phyloP scores from a whole-genome alignment of 2,888 invertebrate species.

The Lochmaea capreae region DNA sequence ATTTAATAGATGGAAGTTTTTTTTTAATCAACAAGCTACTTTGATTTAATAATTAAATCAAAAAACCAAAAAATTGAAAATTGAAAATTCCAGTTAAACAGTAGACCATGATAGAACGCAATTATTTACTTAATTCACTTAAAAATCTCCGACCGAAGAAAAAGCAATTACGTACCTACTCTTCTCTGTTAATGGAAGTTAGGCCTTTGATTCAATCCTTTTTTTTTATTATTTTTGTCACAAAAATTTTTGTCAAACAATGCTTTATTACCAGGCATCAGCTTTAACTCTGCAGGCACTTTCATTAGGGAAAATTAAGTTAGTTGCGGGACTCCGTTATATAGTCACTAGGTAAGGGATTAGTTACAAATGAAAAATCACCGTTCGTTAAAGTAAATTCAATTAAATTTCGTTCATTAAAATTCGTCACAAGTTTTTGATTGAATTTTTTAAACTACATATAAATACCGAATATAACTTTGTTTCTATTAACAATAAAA shows the following conservation, averaged over 20 bases:
- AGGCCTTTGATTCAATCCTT: slow-evolving; percentile 31
- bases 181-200: slow-evolving; percentile 23
- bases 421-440: neutral
- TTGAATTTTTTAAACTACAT: neutral
- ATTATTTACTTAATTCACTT: slow-evolving; percentile 42
- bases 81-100: slow-evolving; percentile 38
- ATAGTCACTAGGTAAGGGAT: slow-evolving; percentile 7
- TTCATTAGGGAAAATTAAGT: slow-evolving; percentile 33
- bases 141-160: slow-evolving; percentile 39
- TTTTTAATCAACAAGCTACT: neutral
- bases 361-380: slow-evolving; percentile 31
- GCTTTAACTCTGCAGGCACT: slow-evolving; percentile 18
- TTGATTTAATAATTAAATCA: slow-evolving; percentile 33
- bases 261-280: slow-evolving; percentile 26
- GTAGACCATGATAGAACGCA: slow-evolving; percentile 40
- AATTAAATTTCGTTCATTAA: slow-evolving; percentile 7
- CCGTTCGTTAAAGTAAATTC: slow-evolving; percentile 17
- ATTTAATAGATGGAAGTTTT: no score
- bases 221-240: slow-evolving; percentile 4
- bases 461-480: neutral
- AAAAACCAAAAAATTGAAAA: slow-evolving; percentile 34
- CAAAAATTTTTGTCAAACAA: slow-evolving; percentile 31
- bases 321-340: slow-evolving; percentile 5
- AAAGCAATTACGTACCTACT: slow-evolving; percentile 36
- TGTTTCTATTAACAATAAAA: neutral